Conservation (phyloP, 2,113 vertebrate genomes). For the Corythornis cristatus region DNA sequence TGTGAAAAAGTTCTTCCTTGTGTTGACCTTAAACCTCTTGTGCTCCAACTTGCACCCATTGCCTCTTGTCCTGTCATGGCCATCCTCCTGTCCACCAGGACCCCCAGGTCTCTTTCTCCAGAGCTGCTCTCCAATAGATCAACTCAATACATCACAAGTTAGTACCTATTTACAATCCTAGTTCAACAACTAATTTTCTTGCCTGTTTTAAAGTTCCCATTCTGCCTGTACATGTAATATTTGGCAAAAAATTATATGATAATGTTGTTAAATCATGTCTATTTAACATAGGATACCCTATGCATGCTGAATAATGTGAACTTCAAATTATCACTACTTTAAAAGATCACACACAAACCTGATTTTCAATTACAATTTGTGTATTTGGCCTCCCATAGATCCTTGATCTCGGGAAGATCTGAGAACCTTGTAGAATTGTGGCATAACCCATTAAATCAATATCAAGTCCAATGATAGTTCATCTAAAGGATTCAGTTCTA, state of each 20-base stretch:
- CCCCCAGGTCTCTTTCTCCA: too few relatives aligned
- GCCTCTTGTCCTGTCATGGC: too few relatives aligned
- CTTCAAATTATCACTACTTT: background rate
- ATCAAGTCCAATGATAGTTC: background rate
- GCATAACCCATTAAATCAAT: background rate
- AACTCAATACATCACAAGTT: background rate
- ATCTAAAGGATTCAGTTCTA: background rate
- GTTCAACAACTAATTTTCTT: background rate
- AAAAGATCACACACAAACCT: background rate
- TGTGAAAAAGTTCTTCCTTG: too few relatives aligned
- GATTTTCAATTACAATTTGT: background rate
- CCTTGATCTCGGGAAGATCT: background rate
- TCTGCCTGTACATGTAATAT: background rate
- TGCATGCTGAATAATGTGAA: background rate
- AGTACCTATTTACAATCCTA: background rate
- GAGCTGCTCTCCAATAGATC: background rate
- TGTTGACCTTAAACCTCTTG: too few relatives aligned
- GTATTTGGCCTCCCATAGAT: background rate
- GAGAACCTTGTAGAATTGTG: fast-evolving
- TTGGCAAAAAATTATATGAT: background rate
- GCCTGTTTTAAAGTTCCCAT: background rate
- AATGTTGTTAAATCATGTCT: background rate
- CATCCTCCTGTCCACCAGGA: too few relatives aligned
- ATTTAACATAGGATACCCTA: background rate
- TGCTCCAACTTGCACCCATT: too few relatives aligned